phyloP scores from a whole-genome alignment of 1,140 invertebrate genomes.

The Lineus longissimus region DNA sequence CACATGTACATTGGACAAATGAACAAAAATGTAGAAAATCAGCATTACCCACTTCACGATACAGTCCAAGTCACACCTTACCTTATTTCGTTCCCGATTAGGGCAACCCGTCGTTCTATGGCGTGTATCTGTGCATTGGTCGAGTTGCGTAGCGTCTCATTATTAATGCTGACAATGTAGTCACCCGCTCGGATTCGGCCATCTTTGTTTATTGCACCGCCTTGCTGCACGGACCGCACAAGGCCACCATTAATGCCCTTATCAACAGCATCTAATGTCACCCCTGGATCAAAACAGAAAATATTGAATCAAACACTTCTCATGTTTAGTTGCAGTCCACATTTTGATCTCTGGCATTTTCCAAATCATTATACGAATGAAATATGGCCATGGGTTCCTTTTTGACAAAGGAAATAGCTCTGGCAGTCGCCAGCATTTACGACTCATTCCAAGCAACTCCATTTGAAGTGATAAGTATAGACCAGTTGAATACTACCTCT shows the following conservation, averaged over 20 bases:
- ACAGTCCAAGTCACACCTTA: constrained; percentile 31
- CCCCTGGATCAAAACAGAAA: constrained; percentile 47
- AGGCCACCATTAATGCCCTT: constrained; percentile 66
- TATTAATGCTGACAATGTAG: constrained; percentile 60
- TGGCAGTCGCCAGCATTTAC: no score
- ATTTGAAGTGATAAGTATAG: no score
- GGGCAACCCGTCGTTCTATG: constrained; percentile 62
- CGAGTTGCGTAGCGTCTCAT: constrained; percentile 63
- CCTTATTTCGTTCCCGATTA: constrained; percentile 59
- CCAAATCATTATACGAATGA: no score
- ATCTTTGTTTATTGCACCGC: constrained; percentile 61
- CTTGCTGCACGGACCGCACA: constrained; percentile 58
- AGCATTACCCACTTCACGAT: no score
- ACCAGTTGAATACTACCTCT: no score
- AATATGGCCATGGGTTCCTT: no score
- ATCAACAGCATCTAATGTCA: constrained; percentile 60
- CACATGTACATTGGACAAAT: no score
- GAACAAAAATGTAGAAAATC: no score
- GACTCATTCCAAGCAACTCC: no score
- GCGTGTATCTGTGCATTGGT: constrained; percentile 64
- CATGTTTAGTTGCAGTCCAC: no score
- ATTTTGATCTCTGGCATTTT: no score
- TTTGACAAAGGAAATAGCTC: no score
- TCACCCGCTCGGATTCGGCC: constrained; percentile 59
- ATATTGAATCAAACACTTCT: background rate